Base-by-base conservation (phyloP, 2,113 vertebrate species). In the Mesoclemmys tuberculata region DNA sequence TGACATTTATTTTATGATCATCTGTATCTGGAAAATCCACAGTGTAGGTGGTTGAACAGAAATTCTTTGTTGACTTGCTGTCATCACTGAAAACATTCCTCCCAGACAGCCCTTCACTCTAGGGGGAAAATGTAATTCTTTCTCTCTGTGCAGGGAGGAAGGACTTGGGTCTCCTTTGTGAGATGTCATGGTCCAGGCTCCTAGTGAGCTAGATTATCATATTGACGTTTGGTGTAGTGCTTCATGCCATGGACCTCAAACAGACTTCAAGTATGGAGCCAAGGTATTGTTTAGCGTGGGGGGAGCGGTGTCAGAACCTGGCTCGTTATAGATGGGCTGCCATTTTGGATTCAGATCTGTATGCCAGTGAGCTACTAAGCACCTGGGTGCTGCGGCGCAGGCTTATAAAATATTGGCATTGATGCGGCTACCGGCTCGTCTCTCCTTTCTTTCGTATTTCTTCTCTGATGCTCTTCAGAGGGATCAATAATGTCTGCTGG, bases 1-100 rank as follows among this genome's bases (percentile, higher is more conserved):
- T 0, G 6, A n/a, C 22, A 77, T 82, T 94, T 92, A 18, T 74
- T 90, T 87, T 58, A 81, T 87, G 75, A 79, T 75, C 51, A 58
- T 93, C 58, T 79, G 35, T 52, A 77, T 44, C 84, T 27, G 41
- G 52, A 84, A 93, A 71, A 68, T 58, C 38, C 41, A 46, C 4
- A 44, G 26, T 18, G 44, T 84, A 85, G 26, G 58, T 2, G 21
- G 22, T 48, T 81, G 10, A 21, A 54, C 49, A 84, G 64, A 71
- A 71, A 38, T 38, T 68, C 18, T n/a, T 38, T 35, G 61, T 61
- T 31, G 31, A 68, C 31, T 68, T 71, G 64, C n/a, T 71, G n/a
- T 71, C n/a, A 9, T 38, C 35, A 38, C 8, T 71, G n/a, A 38
- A 71, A 71, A 71, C 18, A 18, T 38, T 22, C n/a, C 64, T 22